Evolutionary conservation across 2,113 vertebrate species (phyloP), one percentile per base, ranked within the genome.

Genomic region (Phrynosoma blainvillii): DNA sequence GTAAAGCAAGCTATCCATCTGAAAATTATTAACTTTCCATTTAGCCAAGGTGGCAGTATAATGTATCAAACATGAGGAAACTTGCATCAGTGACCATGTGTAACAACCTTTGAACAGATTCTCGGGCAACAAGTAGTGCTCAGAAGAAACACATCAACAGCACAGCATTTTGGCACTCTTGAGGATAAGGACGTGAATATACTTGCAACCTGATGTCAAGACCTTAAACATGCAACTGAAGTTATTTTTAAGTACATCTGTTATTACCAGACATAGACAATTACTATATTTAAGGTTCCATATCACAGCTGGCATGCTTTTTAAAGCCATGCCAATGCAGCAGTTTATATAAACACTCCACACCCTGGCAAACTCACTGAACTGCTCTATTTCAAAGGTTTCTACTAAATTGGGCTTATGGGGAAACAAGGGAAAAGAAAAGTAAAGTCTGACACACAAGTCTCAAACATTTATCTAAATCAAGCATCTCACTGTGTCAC

Each of bases 161-260:
- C 40, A 30, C 70, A 71, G 84, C 78, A 47, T 82, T 86, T 85
- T 83, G 89, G 65, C 32, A n/a, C 52, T 75, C 80, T 36, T 87
- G 88, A 56, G 84, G 89, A 84, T 88, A 87, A 65, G 84, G 88
- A 93, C 79, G 93, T 88, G 65, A 75, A 82, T 78, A 80, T 74
- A 89, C 93, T 92, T 85, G 79, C 75, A 32, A 52, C 76, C 85
- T 80, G 89, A 85, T 56, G 74, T 88, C 36, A 32, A 89, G 91
- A 52, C 90, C 85, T 90, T 54, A n/a, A 86, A 84, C 93, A 88
- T 84, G 66, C 88, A 95, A 92, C 73, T 40, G 4, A 86, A 86
- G 95, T 91, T 96, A 95, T 97, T 96, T 97, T 96, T 96, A 95
- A 94, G 90, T 7, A 14, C 81, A 80, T 85, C 92, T 96, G 92